Percentiles rank a stretch among this genome's conserved stretches.
Evolutionary conservation across 1,140 invertebrate species (phyloP).

Genomic region (Drosophila guanche): DNA sequence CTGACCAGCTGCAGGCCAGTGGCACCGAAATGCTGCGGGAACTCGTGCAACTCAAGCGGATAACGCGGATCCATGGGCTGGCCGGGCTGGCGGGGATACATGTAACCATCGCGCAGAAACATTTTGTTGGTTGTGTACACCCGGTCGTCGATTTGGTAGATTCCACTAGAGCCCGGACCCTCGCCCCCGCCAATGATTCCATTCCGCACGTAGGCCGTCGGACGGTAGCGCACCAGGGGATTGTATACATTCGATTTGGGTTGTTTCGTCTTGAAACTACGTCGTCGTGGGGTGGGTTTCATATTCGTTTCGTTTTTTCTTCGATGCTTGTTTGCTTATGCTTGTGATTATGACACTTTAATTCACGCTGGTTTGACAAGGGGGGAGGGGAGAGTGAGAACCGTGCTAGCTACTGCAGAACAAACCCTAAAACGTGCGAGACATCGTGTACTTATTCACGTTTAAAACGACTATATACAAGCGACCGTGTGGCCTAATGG

Average conservation of each 20-base stretch:
- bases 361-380: neutral
- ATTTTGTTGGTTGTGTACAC: conserved; percentile 80
- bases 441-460: conserved; percentile 17
- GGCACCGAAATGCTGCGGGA: conserved; percentile 74
- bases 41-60: conserved; percentile 77
- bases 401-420: too few relatives aligned
- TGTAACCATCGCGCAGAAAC: conserved; percentile 79
- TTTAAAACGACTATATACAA: neutral
- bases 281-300: conserved; percentile 73
- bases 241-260: conserved; percentile 67
- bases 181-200: conserved; percentile 75
- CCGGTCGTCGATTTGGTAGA: conserved; percentile 78
- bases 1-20: conserved; percentile 73
- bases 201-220: conserved; percentile 74
- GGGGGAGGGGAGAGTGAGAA: too few relatives aligned
- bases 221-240: conserved; percentile 71
- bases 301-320: conserved; percentile 24
- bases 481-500: conserved; percentile 49
- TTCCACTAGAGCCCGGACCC: conserved; percentile 70
- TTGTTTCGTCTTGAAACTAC: conserved; percentile 77
- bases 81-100: conserved; percentile 80
- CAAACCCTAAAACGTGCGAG: too few relatives aligned
- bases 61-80: conserved; percentile 80
- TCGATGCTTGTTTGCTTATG: conserved; percentile 3
- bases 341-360: conserved; percentile 11